phyloP scores from a whole-genome alignment of 1,140 invertebrate genomes.

The Ceratitis capitata region DNA sequence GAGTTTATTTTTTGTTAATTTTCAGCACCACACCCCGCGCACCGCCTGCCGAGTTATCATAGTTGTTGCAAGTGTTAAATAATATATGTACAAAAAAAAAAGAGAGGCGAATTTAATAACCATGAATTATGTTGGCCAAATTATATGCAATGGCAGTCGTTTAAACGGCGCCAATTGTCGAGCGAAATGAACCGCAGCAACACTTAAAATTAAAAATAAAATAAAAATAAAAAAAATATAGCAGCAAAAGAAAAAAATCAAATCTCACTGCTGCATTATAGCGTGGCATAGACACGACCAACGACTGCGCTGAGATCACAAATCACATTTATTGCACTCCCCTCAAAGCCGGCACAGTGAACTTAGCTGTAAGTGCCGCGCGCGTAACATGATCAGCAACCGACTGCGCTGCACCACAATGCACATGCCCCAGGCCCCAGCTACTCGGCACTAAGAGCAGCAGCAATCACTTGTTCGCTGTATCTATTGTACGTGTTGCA shows the following conservation, averaged over 20 bases:
- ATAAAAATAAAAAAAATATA: background rate
- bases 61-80: slow-evolving; percentile 26
- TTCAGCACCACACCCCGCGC: background rate
- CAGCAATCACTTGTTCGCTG: too few relatives aligned
- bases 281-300: background rate
- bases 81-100: background rate
- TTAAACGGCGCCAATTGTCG: slow-evolving; percentile 24
- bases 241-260: background rate
- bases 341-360: background rate
- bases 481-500: background rate
- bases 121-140: slow-evolving; percentile 17
- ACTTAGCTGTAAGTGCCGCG: background rate
- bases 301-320: background rate
- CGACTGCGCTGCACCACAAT: background rate
- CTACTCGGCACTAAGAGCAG: background rate
- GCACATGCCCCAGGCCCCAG: too few relatives aligned
- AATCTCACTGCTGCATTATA: background rate
- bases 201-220: background rate
- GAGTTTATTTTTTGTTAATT: too few relatives aligned
- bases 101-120: background rate
- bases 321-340: slow-evolving; percentile 14
- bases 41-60: too few relatives aligned
- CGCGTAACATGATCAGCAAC: background rate
- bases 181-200: background rate
- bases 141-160: slow-evolving; percentile 26